These are phyloP conservation scores for Diacarnus erythraeanus DNA, from an alignment of 37 sponge, comb jelly and placozoan species.

Conservation along the genomic window DNA sequence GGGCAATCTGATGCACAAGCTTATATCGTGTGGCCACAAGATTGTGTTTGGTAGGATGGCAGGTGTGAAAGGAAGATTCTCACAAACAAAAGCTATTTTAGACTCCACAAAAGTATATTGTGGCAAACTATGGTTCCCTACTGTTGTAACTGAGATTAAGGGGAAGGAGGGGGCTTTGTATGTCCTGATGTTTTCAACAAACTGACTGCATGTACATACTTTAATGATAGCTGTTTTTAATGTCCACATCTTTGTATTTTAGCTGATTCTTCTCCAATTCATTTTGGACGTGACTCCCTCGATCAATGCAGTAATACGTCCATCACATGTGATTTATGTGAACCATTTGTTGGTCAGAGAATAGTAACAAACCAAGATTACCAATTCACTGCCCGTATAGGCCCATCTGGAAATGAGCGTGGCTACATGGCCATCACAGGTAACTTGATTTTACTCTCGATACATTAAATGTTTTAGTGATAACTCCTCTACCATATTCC, in stretches of 20 bases:
- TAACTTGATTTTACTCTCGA: too few species aligned
- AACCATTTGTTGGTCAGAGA: neutral
- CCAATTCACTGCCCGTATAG: conserved; percentile 48
- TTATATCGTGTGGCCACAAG: too few species aligned
- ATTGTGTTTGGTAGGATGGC: too few species aligned
- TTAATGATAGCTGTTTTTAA: too few species aligned
- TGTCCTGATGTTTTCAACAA: too few species aligned
- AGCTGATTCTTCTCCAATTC: conserved; percentile 24
- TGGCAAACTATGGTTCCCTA: neutral
- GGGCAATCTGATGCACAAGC: too few species aligned
- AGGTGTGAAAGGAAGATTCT: too few species aligned
- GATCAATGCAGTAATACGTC: neutral
- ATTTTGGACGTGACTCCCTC: conserved; percentile 10
- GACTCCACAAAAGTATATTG: neutral
- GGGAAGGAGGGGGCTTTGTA: too few species aligned
- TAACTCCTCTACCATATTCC: too few species aligned
- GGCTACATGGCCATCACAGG: conserved; percentile 71
- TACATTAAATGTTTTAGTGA: too few species aligned
- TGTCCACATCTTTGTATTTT: neutral
- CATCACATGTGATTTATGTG: neutral
- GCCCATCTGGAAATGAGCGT: conserved; percentile 44
- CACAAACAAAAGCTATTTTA: neutral
- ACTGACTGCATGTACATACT: too few species aligned
- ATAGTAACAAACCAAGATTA: neutral
- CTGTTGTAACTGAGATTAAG: too few species aligned